Conservation (phyloP, 2,888 invertebrate genomes). For the Sceliomorpha sp. region DNA sequence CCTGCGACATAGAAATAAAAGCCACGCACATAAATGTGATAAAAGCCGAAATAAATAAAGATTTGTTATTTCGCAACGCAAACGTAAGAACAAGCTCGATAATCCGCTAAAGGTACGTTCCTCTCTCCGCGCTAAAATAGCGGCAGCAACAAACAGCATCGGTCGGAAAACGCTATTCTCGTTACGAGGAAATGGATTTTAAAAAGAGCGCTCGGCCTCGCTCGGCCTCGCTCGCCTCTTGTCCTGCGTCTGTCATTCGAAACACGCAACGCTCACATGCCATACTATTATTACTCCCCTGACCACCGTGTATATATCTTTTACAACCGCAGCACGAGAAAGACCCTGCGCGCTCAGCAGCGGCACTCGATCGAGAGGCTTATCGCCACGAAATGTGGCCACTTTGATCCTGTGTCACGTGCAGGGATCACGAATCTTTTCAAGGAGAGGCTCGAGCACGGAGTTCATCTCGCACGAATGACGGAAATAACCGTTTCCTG, state of each 20-base stretch:
- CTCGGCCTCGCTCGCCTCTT: conserved; percentile 73
- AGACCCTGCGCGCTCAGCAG: conserved; percentile 34
- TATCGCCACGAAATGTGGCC: conserved; percentile 45
- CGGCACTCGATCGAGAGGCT: conserved; percentile 30
- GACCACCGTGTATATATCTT: conserved; percentile 60
- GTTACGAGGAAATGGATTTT: conserved; percentile 64
- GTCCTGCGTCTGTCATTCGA: conserved; percentile 75
- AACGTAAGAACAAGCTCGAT: no score
- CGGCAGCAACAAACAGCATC: conserved; percentile 30
- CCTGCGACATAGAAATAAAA: no score
- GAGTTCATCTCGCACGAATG: not conserved
- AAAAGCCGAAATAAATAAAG: no score
- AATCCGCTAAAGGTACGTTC: no score
- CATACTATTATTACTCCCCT: conserved; percentile 70
- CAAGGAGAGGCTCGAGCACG: conserved; percentile 2
- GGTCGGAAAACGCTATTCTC: conserved; percentile 45
- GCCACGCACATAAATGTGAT: no score
- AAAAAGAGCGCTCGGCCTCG: conserved; percentile 64
- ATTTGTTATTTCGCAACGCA: no score
- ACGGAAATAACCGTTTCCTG: conserved; percentile 6
- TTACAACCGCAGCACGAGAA: conserved; percentile 47
- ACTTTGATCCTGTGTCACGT: conserved; percentile 47
- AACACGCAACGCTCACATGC: conserved; percentile 75
- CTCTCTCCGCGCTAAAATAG: no score
- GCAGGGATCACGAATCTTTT: conserved; percentile 50